Percentiles rank a stretch among this genome's conserved stretches.
Evolutionary conservation across 2,888 invertebrate genomes (phyloP).

Genomic region (Listrodromus nycthemerus): DNA sequence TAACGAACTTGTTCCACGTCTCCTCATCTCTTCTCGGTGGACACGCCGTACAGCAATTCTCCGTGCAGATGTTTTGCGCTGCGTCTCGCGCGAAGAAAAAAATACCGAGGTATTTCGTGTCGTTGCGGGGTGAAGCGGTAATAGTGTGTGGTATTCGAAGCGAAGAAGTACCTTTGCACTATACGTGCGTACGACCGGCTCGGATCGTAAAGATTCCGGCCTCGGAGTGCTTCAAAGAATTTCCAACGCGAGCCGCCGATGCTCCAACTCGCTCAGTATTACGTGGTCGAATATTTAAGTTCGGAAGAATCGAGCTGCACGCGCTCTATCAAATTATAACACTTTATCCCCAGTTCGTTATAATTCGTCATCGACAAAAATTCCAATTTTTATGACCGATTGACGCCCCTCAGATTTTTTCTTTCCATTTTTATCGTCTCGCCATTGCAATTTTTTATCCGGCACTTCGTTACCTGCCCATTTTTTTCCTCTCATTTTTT

Average conservation of each 20-base stretch:
- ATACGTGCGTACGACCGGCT: conserved; percentile 27
- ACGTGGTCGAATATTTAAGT: neutral
- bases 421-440: neutral
- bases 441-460: conserved; percentile 16
- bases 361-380: neutral
- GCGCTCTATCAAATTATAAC: conserved; percentile 25
- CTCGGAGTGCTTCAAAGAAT: conserved; percentile 61
- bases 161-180: conserved; percentile 22
- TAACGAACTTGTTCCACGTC: conserved; percentile 67
- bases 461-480: conserved; percentile 34
- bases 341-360: neutral
- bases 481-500: conserved; percentile 12
- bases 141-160: conserved; percentile 29
- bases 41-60: conserved; percentile 50
- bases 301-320: conserved; percentile 10
- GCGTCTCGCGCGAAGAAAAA: conserved; percentile 58
- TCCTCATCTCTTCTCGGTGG: conserved; percentile 56
- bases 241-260: conserved; percentile 52
- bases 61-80: conserved; percentile 55
- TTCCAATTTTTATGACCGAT: neutral
- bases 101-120: conserved; percentile 63
- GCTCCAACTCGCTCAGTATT: conserved; percentile 30
- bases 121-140: conserved; percentile 56
- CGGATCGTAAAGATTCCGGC: conserved; percentile 63
- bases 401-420: neutral